Base-by-base conservation (phyloP, 2,888 invertebrate genomes). In the Sesamia inferens region DNA sequence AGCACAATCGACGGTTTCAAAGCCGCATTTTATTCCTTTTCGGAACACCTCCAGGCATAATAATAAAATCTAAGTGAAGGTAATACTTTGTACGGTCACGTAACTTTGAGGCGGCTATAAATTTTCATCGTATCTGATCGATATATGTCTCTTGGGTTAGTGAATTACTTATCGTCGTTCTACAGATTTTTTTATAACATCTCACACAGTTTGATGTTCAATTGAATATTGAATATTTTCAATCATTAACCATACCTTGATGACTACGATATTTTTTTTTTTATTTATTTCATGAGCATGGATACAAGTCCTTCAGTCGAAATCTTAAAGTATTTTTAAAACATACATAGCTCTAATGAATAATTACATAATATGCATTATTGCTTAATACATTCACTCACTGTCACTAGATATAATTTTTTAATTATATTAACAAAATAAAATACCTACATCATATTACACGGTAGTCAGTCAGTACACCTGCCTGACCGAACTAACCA, bases 81-180 rank as follows among this genome's bases (percentile, higher is more conserved):
- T 51, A 68, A 74, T 76, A 81, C 83, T 83, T 76, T 77, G 63
- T 78, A 24, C 67, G 70, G 74, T 75, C 84, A 81, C 78, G 82
- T 83, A 75, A 68, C 67, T 54, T n/a, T 11, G 71, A 71, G 51
- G 48, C n/a, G 24, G 74, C 79, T 58, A 71, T 79, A 82, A 73
- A 71, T 81, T 76, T 64, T 74, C 73, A 74, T 81, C 62, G 71
- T 71, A 74, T 63, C 58, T 68, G 71, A 74, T 78, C 71, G 71
- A 74, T 78, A 64, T 73, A n/a, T 74, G 24, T 58, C 58, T 57
- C 73, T 67, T 66, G 39, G 61, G 68, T 62, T 39, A 68, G 68
- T 72, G 64, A 80, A 74, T 72, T 77, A 67, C 24, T 51, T 74
- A 74, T 44, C 31, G 44, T 67, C 11, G 19, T 54, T 39, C n/a